Conservation (phyloP, 2,888 invertebrate genomes). For the Chrysolina oricalcia region DNA sequence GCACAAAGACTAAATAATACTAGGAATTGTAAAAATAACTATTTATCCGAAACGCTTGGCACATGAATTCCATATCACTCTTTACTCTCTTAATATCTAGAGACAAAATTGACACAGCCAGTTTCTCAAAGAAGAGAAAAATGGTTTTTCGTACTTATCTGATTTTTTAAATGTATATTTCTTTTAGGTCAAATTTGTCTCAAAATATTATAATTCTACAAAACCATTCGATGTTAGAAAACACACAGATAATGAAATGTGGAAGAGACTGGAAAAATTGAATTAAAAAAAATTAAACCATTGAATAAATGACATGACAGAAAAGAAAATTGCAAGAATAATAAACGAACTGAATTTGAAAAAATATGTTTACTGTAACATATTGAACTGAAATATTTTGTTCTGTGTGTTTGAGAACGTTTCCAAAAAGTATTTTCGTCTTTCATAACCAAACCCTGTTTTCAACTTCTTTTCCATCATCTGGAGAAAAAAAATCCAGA, state of each 20-base stretch:
- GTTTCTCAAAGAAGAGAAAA: background rate
- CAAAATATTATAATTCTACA: conserved; percentile 38
- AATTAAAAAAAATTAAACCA: background rate
- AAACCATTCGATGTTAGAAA: conserved; percentile 31
- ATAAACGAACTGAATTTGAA: too few species aligned
- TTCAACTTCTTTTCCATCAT: conserved; percentile 53
- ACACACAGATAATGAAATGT: conserved; percentile 39
- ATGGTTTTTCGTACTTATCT: background rate
- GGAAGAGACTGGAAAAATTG: conserved; percentile 23
- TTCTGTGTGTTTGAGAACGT: conserved; percentile 39
- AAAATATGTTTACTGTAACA: background rate
- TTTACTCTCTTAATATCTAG: conserved; percentile 38
- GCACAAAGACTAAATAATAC: conserved; percentile 48
- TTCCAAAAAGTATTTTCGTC: conserved; percentile 36
- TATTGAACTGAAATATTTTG: background rate
- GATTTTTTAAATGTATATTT: background rate
- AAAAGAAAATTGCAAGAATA: background rate
- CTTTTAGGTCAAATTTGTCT: conserved; percentile 33
- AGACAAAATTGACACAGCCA: conserved; percentile 39
- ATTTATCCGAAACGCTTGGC: conserved; percentile 44
- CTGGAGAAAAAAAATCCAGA: conserved; percentile 58
- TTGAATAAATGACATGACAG: too few species aligned
- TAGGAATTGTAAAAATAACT: conserved; percentile 38
- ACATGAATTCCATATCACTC: conserved; percentile 50
- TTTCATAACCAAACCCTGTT: conserved; percentile 54